phyloP scores from a whole-genome alignment of 2,797 vertebrate species.

The Vipera ursinii region DNA sequence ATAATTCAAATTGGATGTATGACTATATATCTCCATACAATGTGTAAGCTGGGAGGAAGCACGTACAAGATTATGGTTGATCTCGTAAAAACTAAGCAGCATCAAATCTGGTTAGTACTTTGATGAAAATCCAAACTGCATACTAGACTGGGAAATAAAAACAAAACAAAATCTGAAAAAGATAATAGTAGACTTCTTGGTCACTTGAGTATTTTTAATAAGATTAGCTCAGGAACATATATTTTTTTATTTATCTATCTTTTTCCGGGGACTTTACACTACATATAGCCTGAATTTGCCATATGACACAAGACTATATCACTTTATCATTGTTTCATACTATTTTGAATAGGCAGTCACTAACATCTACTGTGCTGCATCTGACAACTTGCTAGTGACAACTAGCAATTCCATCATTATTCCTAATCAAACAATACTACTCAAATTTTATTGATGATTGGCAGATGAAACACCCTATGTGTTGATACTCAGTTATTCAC shows the following conservation, averaged over 20 bases:
- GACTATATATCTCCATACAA: not conserved
- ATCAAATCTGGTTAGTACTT: not conserved
- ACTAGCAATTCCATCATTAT: not conserved
- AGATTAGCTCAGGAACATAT: not conserved
- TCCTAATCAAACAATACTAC: not conserved
- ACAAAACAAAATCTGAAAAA: not conserved
- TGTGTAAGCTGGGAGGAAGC: not conserved
- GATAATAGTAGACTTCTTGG: not conserved
- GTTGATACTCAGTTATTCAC: not conserved
- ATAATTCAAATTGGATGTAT: not conserved
- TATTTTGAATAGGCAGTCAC: not conserved
- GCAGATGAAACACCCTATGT: not conserved
- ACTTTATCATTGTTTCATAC: not conserved
- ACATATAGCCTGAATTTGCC: not conserved
- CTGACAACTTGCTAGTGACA: not conserved
- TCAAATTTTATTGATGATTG: not conserved
- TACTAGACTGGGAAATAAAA: not conserved
- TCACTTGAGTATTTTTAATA: not conserved
- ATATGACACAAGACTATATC: not conserved
- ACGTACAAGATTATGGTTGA: not conserved
- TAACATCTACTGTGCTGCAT: not conserved
- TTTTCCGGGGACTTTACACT: not conserved
- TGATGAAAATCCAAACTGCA: not conserved
- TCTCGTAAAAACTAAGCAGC: not conserved
- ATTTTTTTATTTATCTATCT: not conserved